Percentiles rank a stretch among this genome's conserved stretches.
These are phyloP conservation scores for Coenobita brevimanus DNA, from an alignment of 1,140 invertebrate species.

Conservation along the genomic window DNA sequence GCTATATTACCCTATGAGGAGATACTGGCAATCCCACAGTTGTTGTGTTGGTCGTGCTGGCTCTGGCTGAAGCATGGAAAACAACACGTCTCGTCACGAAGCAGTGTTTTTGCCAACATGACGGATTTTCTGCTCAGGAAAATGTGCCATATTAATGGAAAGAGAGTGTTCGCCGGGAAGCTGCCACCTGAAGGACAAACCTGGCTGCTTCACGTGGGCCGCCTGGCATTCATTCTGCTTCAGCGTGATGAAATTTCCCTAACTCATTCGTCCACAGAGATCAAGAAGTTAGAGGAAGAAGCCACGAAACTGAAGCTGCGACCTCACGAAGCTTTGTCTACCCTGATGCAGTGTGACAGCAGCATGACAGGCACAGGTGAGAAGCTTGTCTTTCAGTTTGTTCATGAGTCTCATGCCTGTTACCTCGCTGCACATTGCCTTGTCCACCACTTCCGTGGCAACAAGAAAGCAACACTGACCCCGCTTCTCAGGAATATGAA, in stretches of 20 bases:
- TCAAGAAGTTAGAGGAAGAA: neutral
- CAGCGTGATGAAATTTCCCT: neutral
- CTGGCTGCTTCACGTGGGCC: neutral
- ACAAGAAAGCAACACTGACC: neutral
- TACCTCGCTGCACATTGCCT: conserved; percentile 11
- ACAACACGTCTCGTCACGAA: neutral
- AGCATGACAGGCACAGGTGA: conserved; percentile 10
- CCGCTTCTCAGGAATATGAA: neutral
- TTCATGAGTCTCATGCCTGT: conserved; percentile 22
- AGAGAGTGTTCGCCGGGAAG: neutral
- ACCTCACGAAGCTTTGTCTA: conserved; percentile 25
- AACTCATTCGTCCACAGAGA: neutral
- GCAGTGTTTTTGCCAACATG: conserved; percentile 6
- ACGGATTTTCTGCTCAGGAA: conserved; percentile 33
- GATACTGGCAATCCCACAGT: conserved; percentile 18
- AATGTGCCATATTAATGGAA: conserved; percentile 33
- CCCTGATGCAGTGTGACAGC: conserved; percentile 34
- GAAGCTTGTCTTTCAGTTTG: conserved; percentile 19
- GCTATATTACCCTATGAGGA: neutral
- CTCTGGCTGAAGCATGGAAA: conserved; percentile 9
- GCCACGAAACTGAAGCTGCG: neutral
- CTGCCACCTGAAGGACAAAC: neutral
- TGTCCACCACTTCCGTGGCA: neutral
- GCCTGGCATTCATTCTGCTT: neutral
- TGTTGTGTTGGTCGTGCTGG: conserved; percentile 28